Evolutionary conservation across 2,113 vertebrate genomes (phyloP).

Genomic region (Cochlearius cochlearius): DNA sequence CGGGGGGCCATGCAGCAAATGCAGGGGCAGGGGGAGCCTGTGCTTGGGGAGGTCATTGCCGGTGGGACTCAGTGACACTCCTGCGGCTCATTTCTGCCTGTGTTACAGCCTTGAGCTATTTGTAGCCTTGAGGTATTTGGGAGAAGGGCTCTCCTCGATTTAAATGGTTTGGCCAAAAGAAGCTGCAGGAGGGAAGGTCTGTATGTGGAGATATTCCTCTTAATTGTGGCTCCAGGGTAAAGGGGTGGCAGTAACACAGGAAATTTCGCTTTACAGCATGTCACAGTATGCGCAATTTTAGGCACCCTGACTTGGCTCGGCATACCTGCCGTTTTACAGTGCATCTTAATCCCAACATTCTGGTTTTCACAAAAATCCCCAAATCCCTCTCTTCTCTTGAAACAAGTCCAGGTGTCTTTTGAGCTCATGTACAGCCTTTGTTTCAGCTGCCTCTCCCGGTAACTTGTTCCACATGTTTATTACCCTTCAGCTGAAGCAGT

Average conservation of each 20-base stretch:
- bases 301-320: background rate
- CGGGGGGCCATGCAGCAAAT: background rate
- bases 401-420: slow-evolving; percentile 11
- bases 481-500: background rate
- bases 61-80: background rate
- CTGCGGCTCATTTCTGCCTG: background rate
- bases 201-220: background rate
- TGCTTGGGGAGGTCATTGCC: background rate
- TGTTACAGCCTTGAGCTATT: background rate
- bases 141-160: background rate
- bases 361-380: background rate
- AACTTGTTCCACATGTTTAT: slow-evolving; percentile 37
- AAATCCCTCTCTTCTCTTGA: background rate
- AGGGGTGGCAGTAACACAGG: background rate
- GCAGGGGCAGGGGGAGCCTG: background rate
- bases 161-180: background rate
- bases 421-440: background rate
- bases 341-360: background rate
- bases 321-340: background rate
- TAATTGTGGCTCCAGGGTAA: background rate
- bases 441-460: slow-evolving; percentile 24
- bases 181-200: background rate
- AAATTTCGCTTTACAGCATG: background rate
- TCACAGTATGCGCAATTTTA: background rate
- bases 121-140: background rate